phyloP scores from a whole-genome alignment of 2,113 vertebrate species.

The Pavo muticus region DNA sequence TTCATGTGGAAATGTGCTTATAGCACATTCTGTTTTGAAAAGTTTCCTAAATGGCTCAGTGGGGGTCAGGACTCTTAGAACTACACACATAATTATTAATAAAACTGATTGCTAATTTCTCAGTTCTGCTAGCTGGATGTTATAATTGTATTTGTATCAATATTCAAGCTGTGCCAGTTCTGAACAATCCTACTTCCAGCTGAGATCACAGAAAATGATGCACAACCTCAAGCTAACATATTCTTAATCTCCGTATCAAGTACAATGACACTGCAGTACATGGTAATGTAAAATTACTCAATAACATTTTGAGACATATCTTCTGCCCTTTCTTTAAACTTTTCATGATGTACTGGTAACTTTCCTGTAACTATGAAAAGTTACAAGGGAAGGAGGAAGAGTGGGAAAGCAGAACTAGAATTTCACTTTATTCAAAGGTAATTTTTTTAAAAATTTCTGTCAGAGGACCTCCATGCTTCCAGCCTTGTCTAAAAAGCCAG shows the following conservation, averaged over 20 bases:
- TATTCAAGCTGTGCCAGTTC: slow-evolving; percentile 65
- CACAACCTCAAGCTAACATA: slow-evolving; percentile 21
- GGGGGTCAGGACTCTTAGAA: slow-evolving; percentile 6
- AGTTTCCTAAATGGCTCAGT: slow-evolving; percentile 45
- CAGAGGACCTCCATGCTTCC: background rate
- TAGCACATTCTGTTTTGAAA: slow-evolving; percentile 23
- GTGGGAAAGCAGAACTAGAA: background rate
- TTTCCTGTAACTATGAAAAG: background rate
- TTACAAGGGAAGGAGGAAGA: background rate
- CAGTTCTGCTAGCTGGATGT: background rate
- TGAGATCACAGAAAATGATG: slow-evolving; percentile 60
- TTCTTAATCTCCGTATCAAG: slow-evolving; percentile 43
- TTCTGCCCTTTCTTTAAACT: slow-evolving; percentile 13
- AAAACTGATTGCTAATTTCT: slow-evolving; percentile 53
- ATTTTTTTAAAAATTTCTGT: background rate
- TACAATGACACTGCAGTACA: background rate
- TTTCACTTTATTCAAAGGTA: background rate
- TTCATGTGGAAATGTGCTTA: background rate
- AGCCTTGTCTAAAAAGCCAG: background rate
- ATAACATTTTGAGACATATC: slow-evolving; percentile 15
- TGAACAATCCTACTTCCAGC: slow-evolving; percentile 49
- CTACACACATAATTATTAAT: slow-evolving; percentile 52
- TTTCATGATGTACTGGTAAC: background rate
- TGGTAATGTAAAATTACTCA: background rate
- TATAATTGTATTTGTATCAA: slow-evolving; percentile 67